Evolutionary conservation across 1,140 invertebrate genomes (phyloP).

Genomic region (Micrasema longulum): DNA sequence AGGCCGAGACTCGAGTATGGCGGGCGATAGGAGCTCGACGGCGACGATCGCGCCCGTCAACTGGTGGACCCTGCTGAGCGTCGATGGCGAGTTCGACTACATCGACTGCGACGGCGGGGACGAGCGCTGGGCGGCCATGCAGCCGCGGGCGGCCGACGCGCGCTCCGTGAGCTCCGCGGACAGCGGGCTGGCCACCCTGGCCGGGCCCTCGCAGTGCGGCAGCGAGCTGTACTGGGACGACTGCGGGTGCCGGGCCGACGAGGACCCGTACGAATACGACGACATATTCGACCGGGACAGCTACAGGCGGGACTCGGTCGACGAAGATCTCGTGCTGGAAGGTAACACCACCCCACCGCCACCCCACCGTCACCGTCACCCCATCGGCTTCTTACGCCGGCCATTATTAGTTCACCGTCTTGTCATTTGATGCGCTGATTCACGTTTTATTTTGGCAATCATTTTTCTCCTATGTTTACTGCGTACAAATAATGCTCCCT

Average conservation of each 20-base stretch:
- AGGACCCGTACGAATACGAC: conserved; percentile 70
- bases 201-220: conserved; percentile 37
- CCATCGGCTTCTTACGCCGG: too few species aligned
- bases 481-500: too few species aligned
- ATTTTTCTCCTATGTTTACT: not conserved
- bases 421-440: conserved; percentile 2
- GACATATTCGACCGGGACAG: conserved; percentile 58
- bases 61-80: conserved; percentile 31
- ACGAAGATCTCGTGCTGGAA: conserved; percentile 58
- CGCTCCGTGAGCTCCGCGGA: conserved; percentile 47
- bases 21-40: not conserved
- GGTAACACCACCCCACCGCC: conserved; percentile 49
- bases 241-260: conserved; percentile 55
- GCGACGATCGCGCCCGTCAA: conserved; percentile 8
- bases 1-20: not conserved
- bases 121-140: conserved; percentile 16
- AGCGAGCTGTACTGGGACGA: conserved; percentile 47
- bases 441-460: not conserved
- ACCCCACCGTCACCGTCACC: not conserved
- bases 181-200: conserved; percentile 52
- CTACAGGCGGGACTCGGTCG: conserved; percentile 32
- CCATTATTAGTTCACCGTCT: not conserved
- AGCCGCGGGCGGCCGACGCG: conserved; percentile 50
- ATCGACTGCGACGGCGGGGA: conserved; percentile 41
- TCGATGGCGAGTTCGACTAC: conserved; percentile 35